A percentile compares a stretch with the other conserved stretches of the same genome.
Conservation (phyloP, 2,888 invertebrate species). For the Parnassius apollo region DNA sequence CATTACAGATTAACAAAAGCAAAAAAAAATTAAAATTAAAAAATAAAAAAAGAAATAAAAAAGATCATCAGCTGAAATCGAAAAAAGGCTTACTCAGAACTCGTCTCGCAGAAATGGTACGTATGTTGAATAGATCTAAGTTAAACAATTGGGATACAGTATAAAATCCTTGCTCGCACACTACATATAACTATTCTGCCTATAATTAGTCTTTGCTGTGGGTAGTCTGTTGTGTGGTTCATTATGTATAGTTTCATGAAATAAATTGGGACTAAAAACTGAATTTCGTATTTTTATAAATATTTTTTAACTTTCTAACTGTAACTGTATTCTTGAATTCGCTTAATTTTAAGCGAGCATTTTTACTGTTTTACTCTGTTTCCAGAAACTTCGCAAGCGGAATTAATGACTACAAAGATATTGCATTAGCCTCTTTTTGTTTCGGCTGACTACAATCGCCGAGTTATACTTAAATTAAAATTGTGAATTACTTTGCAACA, state of each 20-base stretch:
- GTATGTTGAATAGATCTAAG: no score
- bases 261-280: neutral
- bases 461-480: neutral
- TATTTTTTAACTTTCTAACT: neutral
- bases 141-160: no score
- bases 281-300: neutral
- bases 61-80: no score
- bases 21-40: no score
- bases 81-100: no score
- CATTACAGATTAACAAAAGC: no score
- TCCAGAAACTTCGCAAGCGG: slow-evolving; percentile 44
- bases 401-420: slow-evolving; percentile 2
- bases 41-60: no score
- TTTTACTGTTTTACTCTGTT: slow-evolving; percentile 28
- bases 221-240: no score
- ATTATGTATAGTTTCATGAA: neutral
- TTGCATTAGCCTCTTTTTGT: slow-evolving; percentile 4
- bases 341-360: neutral
- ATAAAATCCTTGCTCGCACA: no score
- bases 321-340: neutral
- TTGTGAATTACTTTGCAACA: neutral
- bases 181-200: no score
- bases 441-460: neutral
- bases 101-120: no score
- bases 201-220: no score